Base-by-base conservation (phyloP, 2,113 vertebrate species). In the Microcebus tavaratra region DNA sequence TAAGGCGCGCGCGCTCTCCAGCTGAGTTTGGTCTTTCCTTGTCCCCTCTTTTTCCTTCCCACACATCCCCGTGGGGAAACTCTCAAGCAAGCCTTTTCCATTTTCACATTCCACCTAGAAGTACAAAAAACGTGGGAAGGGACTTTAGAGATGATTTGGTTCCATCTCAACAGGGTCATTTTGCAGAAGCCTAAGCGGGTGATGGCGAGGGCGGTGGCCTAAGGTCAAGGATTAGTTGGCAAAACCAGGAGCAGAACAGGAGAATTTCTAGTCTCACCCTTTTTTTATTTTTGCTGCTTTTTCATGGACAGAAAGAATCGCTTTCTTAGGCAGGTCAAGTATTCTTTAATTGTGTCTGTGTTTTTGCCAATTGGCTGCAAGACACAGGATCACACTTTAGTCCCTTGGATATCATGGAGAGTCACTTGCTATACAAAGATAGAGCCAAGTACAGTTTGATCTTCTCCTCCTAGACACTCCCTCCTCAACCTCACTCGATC, bases 281-380 rank as follows among this genome's bases (percentile, higher is more conserved):
- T 9, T 55, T 6, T 53, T 65, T 36, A 42, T 45, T 45, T 31
- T 12, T 36, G 29, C 17, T 65, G n/a, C 59, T 91, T 70, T 79
- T 93, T 94, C 50, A 27, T 39, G 57, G 45, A 53, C 1, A 7
- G 45, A 94, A 45, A 72, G 31, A 92, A 73, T 67, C 63, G 11
- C 18, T 76, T n/a, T 88, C 79, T 91, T 42, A 90, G 63, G 53
- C 59, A 73, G 85, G 76, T 85, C 59, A 55, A 93, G 25, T 78
- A 48, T 55, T 88, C 53, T 89, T 34, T 53, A 75, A 83, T 59
- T 34, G 21, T 87, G 73, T 80, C 29, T 63, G 82, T 88, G 29
- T 67, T 91, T 94, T 80, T 87, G 83, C 83, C 94, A 88, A 0
- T 39, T 96, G 90, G 68, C 85, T 79, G 36, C 18, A 4, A 83